Evolutionary conservation across 2,113 vertebrate species (phyloP).

Genomic region (Heteronetta atricapilla): DNA sequence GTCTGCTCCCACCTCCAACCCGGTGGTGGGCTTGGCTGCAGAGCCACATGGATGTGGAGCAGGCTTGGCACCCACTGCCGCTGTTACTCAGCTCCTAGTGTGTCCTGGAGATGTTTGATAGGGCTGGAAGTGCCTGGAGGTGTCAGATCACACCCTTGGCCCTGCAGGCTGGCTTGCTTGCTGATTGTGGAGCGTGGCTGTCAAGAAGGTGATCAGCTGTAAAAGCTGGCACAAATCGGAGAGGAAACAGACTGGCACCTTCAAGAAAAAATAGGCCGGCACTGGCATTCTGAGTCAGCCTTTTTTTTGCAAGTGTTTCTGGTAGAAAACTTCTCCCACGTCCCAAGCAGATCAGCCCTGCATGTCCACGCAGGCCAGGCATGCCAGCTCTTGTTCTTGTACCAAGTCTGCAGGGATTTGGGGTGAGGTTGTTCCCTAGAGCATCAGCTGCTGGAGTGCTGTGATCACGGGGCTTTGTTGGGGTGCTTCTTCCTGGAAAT

Average conservation of each 20-base stretch:
- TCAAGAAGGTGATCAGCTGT: neutral
- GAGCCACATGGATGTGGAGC: neutral
- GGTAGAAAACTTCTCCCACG: neutral
- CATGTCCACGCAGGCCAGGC: neutral
- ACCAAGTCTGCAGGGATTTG: neutral
- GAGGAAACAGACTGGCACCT: constrained; percentile 10
- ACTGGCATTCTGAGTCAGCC: neutral
- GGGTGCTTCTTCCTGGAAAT: neutral
- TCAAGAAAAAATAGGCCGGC: neutral
- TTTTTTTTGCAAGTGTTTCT: neutral
- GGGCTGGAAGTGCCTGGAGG: neutral
- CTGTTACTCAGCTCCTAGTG: neutral
- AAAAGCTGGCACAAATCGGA: neutral
- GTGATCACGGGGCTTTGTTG: neutral
- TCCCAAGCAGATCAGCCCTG: neutral
- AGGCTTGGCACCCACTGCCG: neutral
- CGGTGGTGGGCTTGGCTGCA: neutral
- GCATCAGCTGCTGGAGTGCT: neutral
- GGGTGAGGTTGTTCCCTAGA: neutral
- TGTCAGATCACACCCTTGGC: neutral
- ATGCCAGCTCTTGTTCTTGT: neutral
- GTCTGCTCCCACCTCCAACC: neutral
- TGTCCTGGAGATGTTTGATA: neutral
- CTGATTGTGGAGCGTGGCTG: neutral
- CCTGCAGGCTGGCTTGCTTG: neutral